Conservation (phyloP, 2,113 vertebrate species). For the Phalacrocorax carbo region DNA sequence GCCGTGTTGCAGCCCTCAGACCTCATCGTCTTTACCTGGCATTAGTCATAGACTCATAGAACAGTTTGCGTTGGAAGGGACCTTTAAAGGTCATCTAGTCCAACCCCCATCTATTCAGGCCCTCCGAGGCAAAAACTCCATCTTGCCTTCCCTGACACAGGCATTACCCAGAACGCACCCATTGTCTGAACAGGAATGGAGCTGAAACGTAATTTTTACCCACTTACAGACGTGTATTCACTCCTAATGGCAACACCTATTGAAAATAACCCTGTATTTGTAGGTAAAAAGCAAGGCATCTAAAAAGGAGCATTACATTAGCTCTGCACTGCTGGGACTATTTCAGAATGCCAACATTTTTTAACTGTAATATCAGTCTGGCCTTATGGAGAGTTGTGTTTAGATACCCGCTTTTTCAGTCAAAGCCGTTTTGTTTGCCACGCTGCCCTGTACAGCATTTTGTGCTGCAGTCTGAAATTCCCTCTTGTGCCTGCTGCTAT, state of each 20-base stretch:
- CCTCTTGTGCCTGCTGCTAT: background rate
- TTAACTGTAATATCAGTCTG: background rate
- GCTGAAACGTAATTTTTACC: background rate
- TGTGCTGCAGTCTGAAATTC: background rate
- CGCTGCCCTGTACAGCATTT: background rate
- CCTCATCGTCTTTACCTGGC: rapidly evolving
- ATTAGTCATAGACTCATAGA: background rate
- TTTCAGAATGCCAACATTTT: background rate
- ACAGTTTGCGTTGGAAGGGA: no score
- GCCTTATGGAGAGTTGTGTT: background rate
- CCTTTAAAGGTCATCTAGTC: no score
- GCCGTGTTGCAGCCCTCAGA: background rate
- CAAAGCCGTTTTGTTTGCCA: background rate
- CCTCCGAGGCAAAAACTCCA: background rate
- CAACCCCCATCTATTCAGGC: background rate
- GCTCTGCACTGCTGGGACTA: background rate
- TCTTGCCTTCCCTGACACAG: background rate
- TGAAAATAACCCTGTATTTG: background rate
- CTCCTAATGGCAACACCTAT: background rate
- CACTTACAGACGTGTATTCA: background rate
- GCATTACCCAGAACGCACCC: background rate
- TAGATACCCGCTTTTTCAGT: background rate
- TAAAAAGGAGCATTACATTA: background rate
- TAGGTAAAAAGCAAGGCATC: background rate
- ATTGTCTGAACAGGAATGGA: background rate